phyloP scores from a whole-genome alignment of 1,140 invertebrate genomes.

The Drosophila bocqueti region DNA sequence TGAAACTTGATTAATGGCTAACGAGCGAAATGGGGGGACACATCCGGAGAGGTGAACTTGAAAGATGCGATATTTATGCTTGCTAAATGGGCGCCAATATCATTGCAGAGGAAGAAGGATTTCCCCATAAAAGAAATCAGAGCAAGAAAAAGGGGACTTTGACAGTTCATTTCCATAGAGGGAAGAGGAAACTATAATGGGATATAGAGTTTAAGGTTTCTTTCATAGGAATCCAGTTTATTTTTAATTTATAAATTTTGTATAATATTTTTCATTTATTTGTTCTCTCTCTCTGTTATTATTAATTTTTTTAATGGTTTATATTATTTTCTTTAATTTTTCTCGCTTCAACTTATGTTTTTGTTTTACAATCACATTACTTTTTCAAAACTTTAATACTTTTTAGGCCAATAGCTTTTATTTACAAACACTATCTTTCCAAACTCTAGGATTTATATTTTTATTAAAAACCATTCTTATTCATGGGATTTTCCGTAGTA shows the following conservation, averaged over 20 bases:
- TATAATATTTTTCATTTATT: not conserved
- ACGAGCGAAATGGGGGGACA: slow-evolving; percentile 19
- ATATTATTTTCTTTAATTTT: not conserved
- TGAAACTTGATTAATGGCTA: slow-evolving; percentile 59
- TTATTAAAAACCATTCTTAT: not conserved
- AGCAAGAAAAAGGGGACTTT: not conserved
- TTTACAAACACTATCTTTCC: not conserved
- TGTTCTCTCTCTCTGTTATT: not conserved
- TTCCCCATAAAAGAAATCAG: slow-evolving; percentile 8
- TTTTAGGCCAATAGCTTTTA: not conserved
- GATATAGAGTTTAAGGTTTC: not conserved
- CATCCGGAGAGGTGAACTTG: slow-evolving; percentile 42
- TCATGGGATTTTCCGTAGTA: not conserved
- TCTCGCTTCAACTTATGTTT: not conserved
- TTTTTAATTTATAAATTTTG: not conserved
- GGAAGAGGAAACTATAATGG: not conserved
- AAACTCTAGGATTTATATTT: too few species aligned
- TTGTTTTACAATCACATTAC: not conserved
- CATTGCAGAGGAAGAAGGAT: slow-evolving; percentile 3
- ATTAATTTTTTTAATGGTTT: not conserved
- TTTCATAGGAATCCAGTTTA: not conserved
- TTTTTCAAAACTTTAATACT: not conserved
- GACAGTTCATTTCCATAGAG: slow-evolving; percentile 5
- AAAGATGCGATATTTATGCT: slow-evolving; percentile 29
- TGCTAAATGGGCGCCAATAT: slow-evolving; percentile 16